These are phyloP conservation scores for Diabrotica balteata DNA, from an alignment of 2,888 invertebrate genomes.

Conservation along the genomic window DNA sequence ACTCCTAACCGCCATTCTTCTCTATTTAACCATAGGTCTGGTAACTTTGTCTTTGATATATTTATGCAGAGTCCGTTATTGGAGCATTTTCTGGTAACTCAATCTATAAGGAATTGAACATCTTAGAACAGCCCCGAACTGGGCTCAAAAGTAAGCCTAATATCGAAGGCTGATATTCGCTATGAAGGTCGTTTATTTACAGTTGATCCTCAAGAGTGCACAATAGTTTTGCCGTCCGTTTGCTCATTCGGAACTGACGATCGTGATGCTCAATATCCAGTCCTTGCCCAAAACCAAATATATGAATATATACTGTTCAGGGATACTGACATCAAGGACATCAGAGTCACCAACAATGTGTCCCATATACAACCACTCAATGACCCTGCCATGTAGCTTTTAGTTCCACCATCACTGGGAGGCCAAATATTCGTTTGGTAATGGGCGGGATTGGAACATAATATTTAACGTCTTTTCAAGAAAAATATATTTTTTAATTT, in stretches of 20 bases:
- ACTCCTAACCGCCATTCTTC: no score
- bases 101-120: no score
- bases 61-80: no score
- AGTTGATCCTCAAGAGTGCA: conserved; percentile 99
- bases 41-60: no score
- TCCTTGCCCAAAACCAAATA: conserved; percentile 95
- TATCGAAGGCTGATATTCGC: conserved; percentile 99
- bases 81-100: no score
- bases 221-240: conserved; percentile 98
- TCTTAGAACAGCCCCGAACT: conserved; percentile 88
- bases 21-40: no score
- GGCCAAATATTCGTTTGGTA: conserved; percentile 54
- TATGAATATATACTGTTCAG: conserved; percentile 99
- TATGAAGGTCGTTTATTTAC: conserved; percentile 99
- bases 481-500: no score
- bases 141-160: conserved; percentile 99
- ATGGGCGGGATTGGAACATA: no score
- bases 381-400: conserved; percentile 96
- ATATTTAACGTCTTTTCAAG: no score
- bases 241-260: conserved; percentile 99
- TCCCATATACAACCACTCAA: conserved; percentile 78
- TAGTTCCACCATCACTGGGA: conserved; percentile 75
- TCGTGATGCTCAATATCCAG: conserved; percentile 92
- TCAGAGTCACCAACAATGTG: conserved; percentile 91
- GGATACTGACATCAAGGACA: conserved; percentile 98